Evolutionary conservation across 2,113 vertebrate species (phyloP).

Genomic region (Lycaon pictus): DNA sequence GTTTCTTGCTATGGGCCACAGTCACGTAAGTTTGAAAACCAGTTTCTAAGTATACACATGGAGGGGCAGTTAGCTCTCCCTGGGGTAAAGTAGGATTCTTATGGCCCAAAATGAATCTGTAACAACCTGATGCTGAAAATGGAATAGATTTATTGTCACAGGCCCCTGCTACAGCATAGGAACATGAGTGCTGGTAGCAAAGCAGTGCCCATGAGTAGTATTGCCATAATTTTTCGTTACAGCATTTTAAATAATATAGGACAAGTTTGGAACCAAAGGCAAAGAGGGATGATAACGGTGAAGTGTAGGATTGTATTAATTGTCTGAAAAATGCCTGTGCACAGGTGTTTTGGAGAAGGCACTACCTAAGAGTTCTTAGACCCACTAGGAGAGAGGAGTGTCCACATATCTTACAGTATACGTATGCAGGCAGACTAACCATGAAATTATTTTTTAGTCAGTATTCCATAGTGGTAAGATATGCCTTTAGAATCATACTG

Average conservation of each 20-base stretch:
- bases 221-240: neutral
- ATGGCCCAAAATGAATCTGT: neutral
- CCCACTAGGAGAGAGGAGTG: neutral
- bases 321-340: neutral
- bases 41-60: neutral
- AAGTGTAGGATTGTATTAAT: neutral
- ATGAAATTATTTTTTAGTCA: constrained; percentile 3
- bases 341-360: neutral
- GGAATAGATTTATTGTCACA: accelerated
- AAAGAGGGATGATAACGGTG: neutral
- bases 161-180: neutral
- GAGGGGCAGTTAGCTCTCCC: neutral
- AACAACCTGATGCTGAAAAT: neutral
- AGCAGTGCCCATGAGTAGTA: neutral
- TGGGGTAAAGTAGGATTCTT: neutral
- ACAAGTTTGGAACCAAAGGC: constrained; percentile 10
- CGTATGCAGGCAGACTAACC: neutral
- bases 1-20: neutral
- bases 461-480: neutral
- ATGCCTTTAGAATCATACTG: neutral
- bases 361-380: neutral
- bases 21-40: neutral
- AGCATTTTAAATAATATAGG: neutral
- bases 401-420: neutral
- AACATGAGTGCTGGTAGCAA: neutral